Conservation (phyloP, 2,888 invertebrate species). For the Tiliacea citrago region DNA sequence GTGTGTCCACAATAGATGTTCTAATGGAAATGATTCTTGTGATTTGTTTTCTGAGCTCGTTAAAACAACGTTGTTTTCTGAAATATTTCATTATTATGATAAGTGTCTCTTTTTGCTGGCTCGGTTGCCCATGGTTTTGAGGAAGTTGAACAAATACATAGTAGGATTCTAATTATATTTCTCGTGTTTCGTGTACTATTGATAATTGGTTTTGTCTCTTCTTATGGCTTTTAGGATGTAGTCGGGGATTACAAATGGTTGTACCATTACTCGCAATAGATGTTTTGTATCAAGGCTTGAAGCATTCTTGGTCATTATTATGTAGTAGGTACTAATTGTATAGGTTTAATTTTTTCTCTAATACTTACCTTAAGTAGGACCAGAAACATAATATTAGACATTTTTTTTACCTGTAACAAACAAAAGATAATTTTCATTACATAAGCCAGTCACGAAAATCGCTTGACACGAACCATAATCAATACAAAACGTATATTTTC, state of each 20-base stretch:
- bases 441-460: constrained; percentile 15
- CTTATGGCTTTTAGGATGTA: background rate
- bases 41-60: constrained; percentile 43
- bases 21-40: constrained; percentile 49
- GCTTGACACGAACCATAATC: constrained; percentile 21
- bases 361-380: background rate
- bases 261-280: background rate
- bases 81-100: constrained; percentile 52
- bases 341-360: background rate
- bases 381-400: background rate
- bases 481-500: constrained; percentile 18
- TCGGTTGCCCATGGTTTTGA: constrained; percentile 7
- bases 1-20: constrained; percentile 55
- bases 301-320: too few species aligned
- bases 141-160: constrained; percentile 12
- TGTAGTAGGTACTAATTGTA: too few species aligned
- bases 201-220: constrained; percentile 5
- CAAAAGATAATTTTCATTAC: constrained; percentile 9
- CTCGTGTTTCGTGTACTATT: background rate
- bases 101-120: constrained; percentile 15
- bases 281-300: background rate
- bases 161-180: constrained; percentile 19
- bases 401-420: constrained; percentile 45
- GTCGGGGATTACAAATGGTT: background rate
- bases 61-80: constrained; percentile 36